Percentiles rank a stretch among this genome's conserved stretches.
Conservation (phyloP, 2,113 vertebrate species). For the Oryzias celebensis region DNA sequence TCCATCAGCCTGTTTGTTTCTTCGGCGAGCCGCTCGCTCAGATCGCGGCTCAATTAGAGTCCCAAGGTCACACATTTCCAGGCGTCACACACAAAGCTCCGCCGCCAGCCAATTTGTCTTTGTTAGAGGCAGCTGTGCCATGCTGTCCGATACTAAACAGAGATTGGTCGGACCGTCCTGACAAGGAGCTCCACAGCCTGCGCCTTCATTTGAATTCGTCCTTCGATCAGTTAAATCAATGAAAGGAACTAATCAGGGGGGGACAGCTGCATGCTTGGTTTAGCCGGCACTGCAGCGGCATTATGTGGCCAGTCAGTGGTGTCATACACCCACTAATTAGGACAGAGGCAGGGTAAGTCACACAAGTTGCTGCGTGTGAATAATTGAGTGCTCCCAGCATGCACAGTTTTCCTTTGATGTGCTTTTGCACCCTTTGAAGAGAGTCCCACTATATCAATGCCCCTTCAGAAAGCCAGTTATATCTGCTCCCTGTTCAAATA, state of each 20-base stretch:
- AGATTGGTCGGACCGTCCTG: constrained; percentile 56
- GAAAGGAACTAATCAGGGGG: constrained; percentile 65
- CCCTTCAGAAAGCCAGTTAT: constrained; percentile 66
- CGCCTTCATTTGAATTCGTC: constrained; percentile 69
- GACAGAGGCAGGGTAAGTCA: constrained; percentile 68
- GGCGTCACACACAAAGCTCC: constrained; percentile 49
- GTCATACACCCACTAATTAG: constrained; percentile 74
- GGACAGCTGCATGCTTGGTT: constrained; percentile 65
- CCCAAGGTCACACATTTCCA: constrained; percentile 68
- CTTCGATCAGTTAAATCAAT: constrained; percentile 75
- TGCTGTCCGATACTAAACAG: constrained; percentile 54
- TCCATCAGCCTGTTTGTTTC: constrained; percentile 43
- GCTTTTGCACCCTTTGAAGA: constrained; percentile 62
- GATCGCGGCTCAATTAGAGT: constrained; percentile 69
- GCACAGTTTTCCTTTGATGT: constrained; percentile 76
- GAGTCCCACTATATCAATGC: constrained; percentile 40
- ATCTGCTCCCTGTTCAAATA: constrained; percentile 77
- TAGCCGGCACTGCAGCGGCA: constrained; percentile 46
- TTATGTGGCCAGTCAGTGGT: constrained; percentile 53
- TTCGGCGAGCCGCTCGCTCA: constrained; percentile 40
- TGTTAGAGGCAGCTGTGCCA: constrained; percentile 65
- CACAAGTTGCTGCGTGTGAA: constrained; percentile 72
- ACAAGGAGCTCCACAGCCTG: constrained; percentile 53
- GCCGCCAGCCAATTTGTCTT: constrained; percentile 72
- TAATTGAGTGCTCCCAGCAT: constrained; percentile 76